Base-by-base conservation (phyloP, 2,113 vertebrate species). In the Burhinus oedicnemus region DNA sequence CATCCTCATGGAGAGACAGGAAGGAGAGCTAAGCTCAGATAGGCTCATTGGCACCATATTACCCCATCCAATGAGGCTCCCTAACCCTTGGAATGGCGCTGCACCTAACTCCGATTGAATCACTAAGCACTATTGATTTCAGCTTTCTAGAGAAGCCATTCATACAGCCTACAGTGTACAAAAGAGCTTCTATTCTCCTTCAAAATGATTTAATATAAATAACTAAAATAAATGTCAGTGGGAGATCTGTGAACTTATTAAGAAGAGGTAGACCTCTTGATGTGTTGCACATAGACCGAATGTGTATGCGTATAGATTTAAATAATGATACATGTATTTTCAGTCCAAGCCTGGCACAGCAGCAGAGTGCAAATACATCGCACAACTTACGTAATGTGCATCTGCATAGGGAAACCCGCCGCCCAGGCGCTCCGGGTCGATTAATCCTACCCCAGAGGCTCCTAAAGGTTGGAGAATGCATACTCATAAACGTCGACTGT, bases 121-220 rank as follows among this genome's bases (percentile, higher is more conserved):
- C 74, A 85, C 92, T 95, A 87, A 90, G 66, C 36, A 21, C 83
- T 93, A 96, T 92, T 97, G 96, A 97, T 96, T 96, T 95, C 60
- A 42, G 80, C 86, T 96, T 96, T 96, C 83, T 77, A 70, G 86
- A 89, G 93, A 72, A 95, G 66, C 64, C 81, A 91, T 95, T 96
- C 92, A 95, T 96, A 70, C 58, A 78, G 79, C 75, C 82, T 60
- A 83, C 51, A 71, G 75, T 71, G 57, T 91, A 96, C 75, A 91
- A 96, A 93, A 94, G 95, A 94, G 82, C 94, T 96, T 95, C 94
- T 97, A 85, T 97, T 97, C 94, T 93, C 78, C 89, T 91, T 86
- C 77, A 95, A 97, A 94, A 90, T 95, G 47, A 92, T 96, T 95
- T 96, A 95, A 95, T 95, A 91, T 92, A 95, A 96, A 93, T 95